Evolutionary conservation across 2,113 vertebrate species (phyloP).

Genomic region (Salvelinus sp.): DNA sequence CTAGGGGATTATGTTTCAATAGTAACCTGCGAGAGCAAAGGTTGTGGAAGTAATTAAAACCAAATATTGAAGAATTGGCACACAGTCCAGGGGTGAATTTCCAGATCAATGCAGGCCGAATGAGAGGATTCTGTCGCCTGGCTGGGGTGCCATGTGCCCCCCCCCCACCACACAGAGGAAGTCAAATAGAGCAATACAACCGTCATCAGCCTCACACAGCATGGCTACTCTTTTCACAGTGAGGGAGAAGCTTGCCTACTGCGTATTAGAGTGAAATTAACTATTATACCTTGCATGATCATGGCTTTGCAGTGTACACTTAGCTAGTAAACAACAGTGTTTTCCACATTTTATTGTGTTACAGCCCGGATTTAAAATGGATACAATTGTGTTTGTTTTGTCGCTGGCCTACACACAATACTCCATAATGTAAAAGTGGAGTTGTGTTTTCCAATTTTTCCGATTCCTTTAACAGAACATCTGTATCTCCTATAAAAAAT

Average conservation of each 20-base stretch:
- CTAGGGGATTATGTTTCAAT: constrained; percentile 71
- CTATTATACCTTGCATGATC: not conserved
- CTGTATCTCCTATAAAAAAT: constrained; percentile 37
- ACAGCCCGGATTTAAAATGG: no score
- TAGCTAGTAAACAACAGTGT: no score
- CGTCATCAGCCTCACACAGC: constrained; percentile 32
- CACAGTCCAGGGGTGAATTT: constrained; percentile 62
- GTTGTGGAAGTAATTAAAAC: constrained; percentile 80
- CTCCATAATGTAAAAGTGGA: no score
- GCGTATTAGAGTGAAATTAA: not conserved
- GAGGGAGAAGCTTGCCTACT: not conserved
- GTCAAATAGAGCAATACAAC: constrained; percentile 59
- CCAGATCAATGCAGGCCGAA: constrained; percentile 67
- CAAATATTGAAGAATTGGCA: constrained; percentile 77
- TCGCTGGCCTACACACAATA: no score
- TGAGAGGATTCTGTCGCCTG: constrained; percentile 59
- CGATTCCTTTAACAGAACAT: constrained; percentile 22
- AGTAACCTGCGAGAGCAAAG: constrained; percentile 75
- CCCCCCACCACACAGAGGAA: constrained; percentile 45
- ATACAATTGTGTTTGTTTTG: no score
- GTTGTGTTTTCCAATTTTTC: no score
- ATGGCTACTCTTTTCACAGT: constrained; percentile 47
- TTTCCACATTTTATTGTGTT: no score
- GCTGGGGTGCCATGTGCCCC: constrained; percentile 55
- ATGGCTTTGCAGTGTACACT: no score